Evolutionary conservation across 2,113 vertebrate species (phyloP).

Genomic region (Anhinga anhinga): DNA sequence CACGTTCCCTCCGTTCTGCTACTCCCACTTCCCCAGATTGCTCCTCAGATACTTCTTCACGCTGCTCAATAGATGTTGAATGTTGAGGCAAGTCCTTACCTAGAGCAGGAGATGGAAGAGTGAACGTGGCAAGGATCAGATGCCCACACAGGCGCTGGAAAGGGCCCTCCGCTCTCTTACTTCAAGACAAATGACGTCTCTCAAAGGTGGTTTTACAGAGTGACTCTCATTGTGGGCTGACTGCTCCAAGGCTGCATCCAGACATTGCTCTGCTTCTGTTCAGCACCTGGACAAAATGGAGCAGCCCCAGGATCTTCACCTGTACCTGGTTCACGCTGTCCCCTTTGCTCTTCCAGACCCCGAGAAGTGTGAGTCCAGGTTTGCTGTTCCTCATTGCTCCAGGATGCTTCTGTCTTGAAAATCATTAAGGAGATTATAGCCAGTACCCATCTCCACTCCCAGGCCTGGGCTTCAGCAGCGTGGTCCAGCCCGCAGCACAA

Average conservation of each 20-base stretch:
- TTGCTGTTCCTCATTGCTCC: not conserved
- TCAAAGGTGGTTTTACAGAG: not conserved
- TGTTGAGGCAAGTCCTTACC: not conserved
- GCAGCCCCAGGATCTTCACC: rapidly evolving
- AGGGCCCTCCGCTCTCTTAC: not conserved
- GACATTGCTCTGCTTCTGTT: not conserved
- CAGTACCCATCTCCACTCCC: not conserved
- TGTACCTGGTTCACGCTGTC: not conserved
- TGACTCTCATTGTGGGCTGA: rapidly evolving
- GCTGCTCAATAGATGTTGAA: not conserved
- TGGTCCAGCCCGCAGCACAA: not conserved
- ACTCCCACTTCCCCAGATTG: not conserved
- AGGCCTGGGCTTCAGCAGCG: not conserved
- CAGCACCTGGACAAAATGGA: not conserved
- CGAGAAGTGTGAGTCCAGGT: not conserved
- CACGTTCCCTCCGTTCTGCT: not conserved
- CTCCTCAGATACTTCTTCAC: not conserved
- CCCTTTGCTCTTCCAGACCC: not conserved
- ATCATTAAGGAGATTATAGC: not conserved
- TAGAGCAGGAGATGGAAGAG: not conserved
- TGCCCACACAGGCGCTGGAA: not conserved
- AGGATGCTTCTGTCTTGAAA: not conserved
- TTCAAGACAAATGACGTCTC: not conserved
- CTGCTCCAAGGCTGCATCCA: not conserved
- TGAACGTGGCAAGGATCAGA: not conserved